Evolutionary conservation across 1,140 invertebrate genomes (phyloP), one percentile per base, ranked within the genome.

Genomic region (Palaemon carinicauda): DNA sequence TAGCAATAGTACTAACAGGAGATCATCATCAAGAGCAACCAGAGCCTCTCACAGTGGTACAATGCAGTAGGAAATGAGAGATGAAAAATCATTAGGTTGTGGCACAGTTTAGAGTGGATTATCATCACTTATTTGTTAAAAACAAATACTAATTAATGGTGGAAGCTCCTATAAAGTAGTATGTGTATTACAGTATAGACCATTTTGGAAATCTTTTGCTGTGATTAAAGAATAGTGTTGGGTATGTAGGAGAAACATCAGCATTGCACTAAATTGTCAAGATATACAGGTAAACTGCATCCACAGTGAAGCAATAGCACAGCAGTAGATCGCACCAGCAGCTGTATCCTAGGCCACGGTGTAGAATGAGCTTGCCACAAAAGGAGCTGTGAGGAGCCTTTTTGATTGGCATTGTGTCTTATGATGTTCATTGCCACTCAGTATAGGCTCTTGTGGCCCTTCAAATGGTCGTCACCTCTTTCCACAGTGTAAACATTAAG

Each of bases 401-500:
- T 12, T 24, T 69, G 60, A 29, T 29, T 69, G 73, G 27, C 73
- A 51, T n/a, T 33, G 27, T 27, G n/a, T 21, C 27, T 33, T 21
- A 21, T 41, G 27, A 21, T 15, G 73, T 27, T 75, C 33, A 33
- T 33, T 33, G 33, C 75, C 78, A 51, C 60, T 79, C 77, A 29
- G 51, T 86, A 80, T 54, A 56, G 69, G 27, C 69, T 56, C 71
- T 71, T 73, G 83, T 86, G 82, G 60, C 65, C 73, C 60, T 79
- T 73, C 52, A 31, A n/a, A 86, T 31, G 54, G 51, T 86, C 83
- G 71, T 86, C 77, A 86, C 69, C 83, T 79, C 83, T 86, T 86
- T 86, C 83, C 83, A 86, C 83, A 80, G 60, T 71, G 69, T 86
- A 86, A 86, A 60, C 54, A 80, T 86, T 86, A 86, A 86, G 83